Evolutionary conservation across 2,888 invertebrate species (phyloP), one percentile per base, ranked within the genome.

Genomic region (Macaria notata): DNA sequence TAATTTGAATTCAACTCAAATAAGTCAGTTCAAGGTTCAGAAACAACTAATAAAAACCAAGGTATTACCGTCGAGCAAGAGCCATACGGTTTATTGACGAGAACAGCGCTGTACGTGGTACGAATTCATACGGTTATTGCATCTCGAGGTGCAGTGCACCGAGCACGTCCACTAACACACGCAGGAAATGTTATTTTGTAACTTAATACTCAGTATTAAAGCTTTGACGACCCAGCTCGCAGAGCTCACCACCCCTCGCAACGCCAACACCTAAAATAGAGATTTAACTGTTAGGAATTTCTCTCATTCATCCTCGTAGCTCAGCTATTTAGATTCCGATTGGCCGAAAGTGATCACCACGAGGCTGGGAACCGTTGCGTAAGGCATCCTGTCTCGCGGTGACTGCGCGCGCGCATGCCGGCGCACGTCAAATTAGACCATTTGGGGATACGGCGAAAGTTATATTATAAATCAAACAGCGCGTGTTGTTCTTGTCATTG

Each of bases 361-460:
- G 38, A 64, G 55, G 55, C 69, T 62, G 59, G 62, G 53, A 68
- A 63, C 54, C 39, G 46, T 74, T 71, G 69, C 66, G 68, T 65
- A 75, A 74, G 47, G 46, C 53, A 52, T 60, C 56, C 55, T 56
- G 57, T 64, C 61, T 56, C 42, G 49, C 49, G 55, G 66, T 63
- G 56, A 56, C 62, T 72, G 71, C 73, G 73, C 74, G 65, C 64
- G 71, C 73, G 71, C 73, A 70, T 75, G 66, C 63, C 63, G 58
- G 61, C 57, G 65, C 68, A 69, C 71, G 81, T 84, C 84, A 83
- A 84, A 85, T 84, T 79, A 83, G 80, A 80, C 81, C 80, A 76
- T 83, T 84, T 81, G 72, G 71, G 81, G 81, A 76, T 71, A 76
- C 71, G 72, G 81, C 78, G 84, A 87, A 86, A 88, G 85, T 86